phyloP scores from a whole-genome alignment of 2,113 vertebrate species.

The Sceloporus undulatus region DNA sequence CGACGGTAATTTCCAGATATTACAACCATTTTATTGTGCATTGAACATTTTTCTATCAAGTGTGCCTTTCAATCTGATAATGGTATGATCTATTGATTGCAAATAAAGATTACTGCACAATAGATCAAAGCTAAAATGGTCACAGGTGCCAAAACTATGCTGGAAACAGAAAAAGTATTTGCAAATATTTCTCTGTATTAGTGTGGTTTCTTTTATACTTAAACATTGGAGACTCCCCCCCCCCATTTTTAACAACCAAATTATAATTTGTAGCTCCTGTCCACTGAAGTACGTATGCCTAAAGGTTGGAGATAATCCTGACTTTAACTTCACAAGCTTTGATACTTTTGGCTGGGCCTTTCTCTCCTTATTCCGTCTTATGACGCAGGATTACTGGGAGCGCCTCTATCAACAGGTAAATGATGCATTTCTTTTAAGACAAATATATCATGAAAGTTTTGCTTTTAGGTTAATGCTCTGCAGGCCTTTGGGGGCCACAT shows the following conservation, averaged over 20 bases:
- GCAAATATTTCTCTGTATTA: not conserved
- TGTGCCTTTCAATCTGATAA: too few relatives aligned
- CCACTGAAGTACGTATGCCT: slow-evolving; percentile 83
- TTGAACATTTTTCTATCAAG: too few relatives aligned
- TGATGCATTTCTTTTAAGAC: not conserved
- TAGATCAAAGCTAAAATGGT: not conserved
- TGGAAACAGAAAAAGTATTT: not conserved
- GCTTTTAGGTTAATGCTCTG: not conserved
- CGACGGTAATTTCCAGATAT: not conserved
- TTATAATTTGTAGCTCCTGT: slow-evolving; percentile 80
- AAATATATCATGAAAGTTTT: not conserved
- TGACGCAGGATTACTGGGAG: slow-evolving; percentile 98
- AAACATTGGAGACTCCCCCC: not conserved
- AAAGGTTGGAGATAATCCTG: slow-evolving; percentile 86
- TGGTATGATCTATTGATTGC: too few relatives aligned
- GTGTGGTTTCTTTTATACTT: slow-evolving; percentile 19
- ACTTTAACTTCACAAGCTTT: slow-evolving; percentile 94
- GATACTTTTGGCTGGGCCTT: slow-evolving; percentile 96
- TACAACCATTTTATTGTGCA: too few relatives aligned
- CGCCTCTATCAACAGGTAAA: slow-evolving; percentile 96
- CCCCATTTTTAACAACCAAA: not conserved
- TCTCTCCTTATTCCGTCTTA: slow-evolving; percentile 92
- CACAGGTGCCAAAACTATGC: not conserved
- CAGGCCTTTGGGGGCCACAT: too few relatives aligned
- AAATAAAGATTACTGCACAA: too few relatives aligned